A percentile compares a stretch with the other conserved stretches of the same genome.
Conservation (phyloP, 2,797 vertebrate genomes). For the Pelobates cultripes region DNA sequence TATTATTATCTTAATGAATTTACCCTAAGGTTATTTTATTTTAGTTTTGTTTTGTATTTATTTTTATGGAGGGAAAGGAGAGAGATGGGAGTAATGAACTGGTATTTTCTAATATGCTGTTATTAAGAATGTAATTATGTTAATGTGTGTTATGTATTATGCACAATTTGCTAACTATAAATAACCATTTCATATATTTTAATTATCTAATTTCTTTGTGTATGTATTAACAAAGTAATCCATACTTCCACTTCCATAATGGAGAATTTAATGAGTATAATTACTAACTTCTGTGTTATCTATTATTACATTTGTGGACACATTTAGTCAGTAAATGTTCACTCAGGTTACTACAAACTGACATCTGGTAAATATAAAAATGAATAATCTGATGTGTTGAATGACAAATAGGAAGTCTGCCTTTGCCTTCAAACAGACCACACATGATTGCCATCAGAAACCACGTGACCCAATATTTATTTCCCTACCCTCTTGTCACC, state of each 20-base stretch:
- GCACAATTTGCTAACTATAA: conserved; percentile 4
- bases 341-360: no score
- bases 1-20: neutral
- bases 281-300: neutral
- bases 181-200: neutral
- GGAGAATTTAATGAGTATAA: neutral
- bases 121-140: conserved; percentile 2
- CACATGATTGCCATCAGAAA: no score
- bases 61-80: neutral
- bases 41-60: neutral
- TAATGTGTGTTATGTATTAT: neutral
- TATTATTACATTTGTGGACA: no score
- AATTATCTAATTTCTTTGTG: neutral
- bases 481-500: no score
- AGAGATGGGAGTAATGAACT: neutral
- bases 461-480: no score
- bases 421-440: no score
- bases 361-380: no score
- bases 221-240: neutral
- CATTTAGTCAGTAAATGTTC: no score
- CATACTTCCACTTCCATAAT: neutral
- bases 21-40: neutral
- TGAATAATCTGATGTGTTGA: no score
- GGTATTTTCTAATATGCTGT: neutral
- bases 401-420: no score